phyloP scores from a whole-genome alignment of 2,113 vertebrate genomes.

The Egretta garzetta region DNA sequence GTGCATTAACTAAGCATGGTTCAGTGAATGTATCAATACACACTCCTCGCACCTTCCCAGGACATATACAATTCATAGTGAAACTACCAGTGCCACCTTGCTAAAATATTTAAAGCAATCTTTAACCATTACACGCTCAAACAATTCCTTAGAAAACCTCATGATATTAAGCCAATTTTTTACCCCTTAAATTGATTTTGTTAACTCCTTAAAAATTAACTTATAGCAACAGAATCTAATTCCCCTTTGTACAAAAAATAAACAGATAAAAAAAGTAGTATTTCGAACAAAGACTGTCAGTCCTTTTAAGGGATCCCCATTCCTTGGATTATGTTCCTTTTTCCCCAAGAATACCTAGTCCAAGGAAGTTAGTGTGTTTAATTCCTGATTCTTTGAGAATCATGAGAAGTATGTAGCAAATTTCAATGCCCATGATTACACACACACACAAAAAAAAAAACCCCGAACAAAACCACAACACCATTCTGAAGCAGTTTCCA shows the following conservation, averaged over 20 bases:
- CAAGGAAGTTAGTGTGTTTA: neutral
- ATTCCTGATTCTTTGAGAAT: neutral
- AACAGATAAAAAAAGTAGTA: neutral
- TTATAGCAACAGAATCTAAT: neutral
- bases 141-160: neutral
- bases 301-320: neutral
- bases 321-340: neutral
- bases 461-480: no score
- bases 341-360: neutral
- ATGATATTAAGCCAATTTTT: neutral
- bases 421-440: neutral
- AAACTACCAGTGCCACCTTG: neutral
- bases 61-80: neutral
- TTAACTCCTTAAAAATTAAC: neutral
- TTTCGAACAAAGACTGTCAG: neutral
- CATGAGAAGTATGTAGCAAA: neutral
- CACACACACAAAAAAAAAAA: no score
- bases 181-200: neutral
- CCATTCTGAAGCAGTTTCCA: neutral
- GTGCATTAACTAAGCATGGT: neutral
- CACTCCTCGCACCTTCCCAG: neutral
- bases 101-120: slow-evolving; percentile 34
- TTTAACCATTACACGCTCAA: neutral
- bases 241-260: neutral
- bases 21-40: neutral